Evolutionary conservation across 2,113 vertebrate species (phyloP), one percentile per base, ranked within the genome.

Genomic region (Erinaceus europaeus): DNA sequence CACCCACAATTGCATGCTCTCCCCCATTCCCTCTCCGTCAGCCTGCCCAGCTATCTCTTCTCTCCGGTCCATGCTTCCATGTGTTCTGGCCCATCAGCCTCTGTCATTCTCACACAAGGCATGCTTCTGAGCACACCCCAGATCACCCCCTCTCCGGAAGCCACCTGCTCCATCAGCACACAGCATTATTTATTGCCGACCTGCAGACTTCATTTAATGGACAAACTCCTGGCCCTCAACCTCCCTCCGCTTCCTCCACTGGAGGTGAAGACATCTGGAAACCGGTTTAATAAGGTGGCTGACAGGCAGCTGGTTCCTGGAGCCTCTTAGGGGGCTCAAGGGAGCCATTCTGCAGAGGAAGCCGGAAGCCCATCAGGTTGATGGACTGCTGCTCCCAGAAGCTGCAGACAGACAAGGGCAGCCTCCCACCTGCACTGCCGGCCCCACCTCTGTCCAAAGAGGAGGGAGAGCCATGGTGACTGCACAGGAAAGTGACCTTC

Each of bases 231-330:
- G 36, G 29, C 68, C 68, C 77, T 81, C 55, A 13, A 29, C n/a
- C 73, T 42, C 23, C 81, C 79, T 46, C 77, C 87, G 61, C 74
- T 88, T 93, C 71, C 57, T 93, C 65, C 67, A 2, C 72, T 52
- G 86, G 77, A 90, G 71, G 81, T 84, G 59, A 80, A 91, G 86
- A 93, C 95, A 95, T 95, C 94, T 96, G 94, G 95, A 94, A 96
- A 94, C 59, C 55, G 44, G 78, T 91, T 96, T 95, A 93, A 93
- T 73, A 94, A 93, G 71, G 93, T 95, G 77, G 59, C 67, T 69
- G 69, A 95, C 68, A 93, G 74, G 89, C 90, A 90, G 84, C 93
- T 92, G 72, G 89, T 91, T 91, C 85, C 92, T 94, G 93, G 71
- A 90, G 74, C 59, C 75, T 75, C 89, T 91, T 84, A 61, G 40